Conservation (phyloP, 1,140 invertebrate genomes). For the Drosophila bifasciata region DNA sequence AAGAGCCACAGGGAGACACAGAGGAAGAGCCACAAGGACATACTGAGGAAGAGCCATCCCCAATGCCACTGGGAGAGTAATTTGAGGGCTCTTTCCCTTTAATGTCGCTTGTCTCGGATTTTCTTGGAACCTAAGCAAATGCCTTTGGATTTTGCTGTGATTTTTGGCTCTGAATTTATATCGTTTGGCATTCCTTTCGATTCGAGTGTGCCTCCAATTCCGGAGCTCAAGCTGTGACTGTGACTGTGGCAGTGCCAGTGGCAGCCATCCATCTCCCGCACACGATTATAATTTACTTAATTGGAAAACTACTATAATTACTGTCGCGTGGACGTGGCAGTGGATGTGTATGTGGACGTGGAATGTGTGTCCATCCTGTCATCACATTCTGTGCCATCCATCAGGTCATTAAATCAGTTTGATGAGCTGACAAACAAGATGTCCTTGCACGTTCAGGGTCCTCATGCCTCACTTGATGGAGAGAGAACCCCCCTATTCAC, state of each 20-base stretch:
- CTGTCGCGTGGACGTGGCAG: constrained; percentile 28
- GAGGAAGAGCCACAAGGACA: neutral
- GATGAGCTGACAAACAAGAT: constrained; percentile 40
- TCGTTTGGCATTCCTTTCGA: neutral
- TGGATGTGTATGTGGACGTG: no score
- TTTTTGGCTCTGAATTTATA: constrained; percentile 10
- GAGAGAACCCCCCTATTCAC: no score
- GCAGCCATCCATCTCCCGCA: no score
- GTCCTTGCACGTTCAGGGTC: constrained; percentile 6
- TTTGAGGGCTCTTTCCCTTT: constrained; percentile 37
- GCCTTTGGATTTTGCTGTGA: constrained; percentile 15
- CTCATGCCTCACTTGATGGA: constrained; percentile 8
- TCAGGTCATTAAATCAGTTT: constrained; percentile 60
- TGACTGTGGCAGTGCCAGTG: no score
- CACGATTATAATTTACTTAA: constrained; percentile 56
- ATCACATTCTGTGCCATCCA: constrained; percentile 14
- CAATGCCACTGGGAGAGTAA: constrained; percentile 16
- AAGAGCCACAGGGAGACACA: neutral
- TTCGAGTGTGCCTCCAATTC: constrained; percentile 8
- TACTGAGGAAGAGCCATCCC: neutral
- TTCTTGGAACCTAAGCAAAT: constrained; percentile 30
- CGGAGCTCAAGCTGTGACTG: neutral
- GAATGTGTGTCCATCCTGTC: constrained; percentile 1
- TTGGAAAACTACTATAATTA: constrained; percentile 62
- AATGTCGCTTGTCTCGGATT: constrained; percentile 10